phyloP scores from a whole-genome alignment of 35 echinoderm and acorn worm species.

The Anneissia japonica region DNA sequence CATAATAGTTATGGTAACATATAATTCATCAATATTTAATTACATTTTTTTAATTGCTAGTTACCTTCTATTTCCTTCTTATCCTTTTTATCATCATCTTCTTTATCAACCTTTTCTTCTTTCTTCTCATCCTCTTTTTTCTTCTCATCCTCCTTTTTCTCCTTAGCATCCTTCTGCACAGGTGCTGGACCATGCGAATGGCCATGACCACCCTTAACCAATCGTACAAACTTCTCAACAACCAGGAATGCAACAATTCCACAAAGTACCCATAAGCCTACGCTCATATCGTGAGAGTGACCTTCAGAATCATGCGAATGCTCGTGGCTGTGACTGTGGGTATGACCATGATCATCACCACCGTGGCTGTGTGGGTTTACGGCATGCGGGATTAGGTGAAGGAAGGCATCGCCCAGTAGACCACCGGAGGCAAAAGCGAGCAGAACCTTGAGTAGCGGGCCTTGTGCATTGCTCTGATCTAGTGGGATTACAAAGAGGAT shows the following conservation, averaged over 20 bases:
- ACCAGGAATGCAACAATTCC: slow-evolving; percentile 75
- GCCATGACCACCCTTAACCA: slow-evolving; percentile 64
- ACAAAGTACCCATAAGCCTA: slow-evolving; percentile 73
- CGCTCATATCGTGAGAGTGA: slow-evolving; percentile 14
- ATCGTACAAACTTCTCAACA: slow-evolving; percentile 76
- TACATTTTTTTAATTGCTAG: neutral
- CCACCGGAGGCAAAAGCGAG: slow-evolving; percentile 88
- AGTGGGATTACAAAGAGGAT: slow-evolving; percentile 92
- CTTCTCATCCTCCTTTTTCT: slow-evolving; percentile 34
- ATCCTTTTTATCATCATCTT: slow-evolving; percentile 28
- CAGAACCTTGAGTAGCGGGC: slow-evolving; percentile 61
- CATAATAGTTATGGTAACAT: no score
- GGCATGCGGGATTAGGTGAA: slow-evolving; percentile 87
- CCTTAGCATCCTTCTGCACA: neutral
- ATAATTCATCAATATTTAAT: no score
- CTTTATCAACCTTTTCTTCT: neutral
- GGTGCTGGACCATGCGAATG: slow-evolving; percentile 39
- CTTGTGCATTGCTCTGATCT: slow-evolving; percentile 65
- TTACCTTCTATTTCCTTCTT: slow-evolving; percentile 38
- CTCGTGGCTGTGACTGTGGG: slow-evolving; percentile 35
- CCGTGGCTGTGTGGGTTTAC: slow-evolving; percentile 68
- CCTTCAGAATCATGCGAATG: slow-evolving; percentile 37
- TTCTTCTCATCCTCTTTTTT: slow-evolving; percentile 21
- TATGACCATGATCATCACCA: slow-evolving; percentile 49
- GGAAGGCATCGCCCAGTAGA: slow-evolving; percentile 79